These are phyloP conservation scores for Pterostichus niger DNA, from an alignment of 2,888 invertebrate genomes.

Conservation along the genomic window DNA sequence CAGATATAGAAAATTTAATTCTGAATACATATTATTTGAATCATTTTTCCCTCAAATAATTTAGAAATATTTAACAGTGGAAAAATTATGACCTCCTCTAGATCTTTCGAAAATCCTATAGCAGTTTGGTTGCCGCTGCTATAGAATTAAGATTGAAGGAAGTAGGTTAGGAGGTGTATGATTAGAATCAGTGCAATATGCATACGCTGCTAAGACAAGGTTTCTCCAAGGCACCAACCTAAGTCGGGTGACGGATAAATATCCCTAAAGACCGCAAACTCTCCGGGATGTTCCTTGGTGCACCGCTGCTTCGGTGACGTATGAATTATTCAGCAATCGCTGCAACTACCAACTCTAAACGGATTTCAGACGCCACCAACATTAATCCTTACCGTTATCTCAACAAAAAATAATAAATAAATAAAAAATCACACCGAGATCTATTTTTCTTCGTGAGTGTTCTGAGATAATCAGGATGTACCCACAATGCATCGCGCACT, in stretches of 20 bases:
- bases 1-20: too few species aligned
- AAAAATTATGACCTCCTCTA: too few species aligned
- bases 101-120: too few species aligned
- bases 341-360: constrained; percentile 13
- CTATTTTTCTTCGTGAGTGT: constrained; percentile 11
- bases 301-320: constrained; percentile 25
- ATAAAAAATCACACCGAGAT: neutral
- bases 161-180: too few species aligned
- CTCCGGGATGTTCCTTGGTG: neutral
- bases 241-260: constrained; percentile 23
- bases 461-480: neutral
- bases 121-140: too few species aligned
- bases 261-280: constrained; percentile 10
- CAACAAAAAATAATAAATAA: constrained; percentile 10
- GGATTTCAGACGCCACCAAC: constrained; percentile 14
- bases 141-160: too few species aligned
- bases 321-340: constrained; percentile 47
- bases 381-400: constrained; percentile 6
- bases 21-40: too few species aligned
- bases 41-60: too few species aligned
- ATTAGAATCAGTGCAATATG: constrained; percentile 22
- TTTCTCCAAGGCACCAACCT: neutral
- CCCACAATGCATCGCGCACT: constrained; percentile 2
- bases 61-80: too few species aligned
- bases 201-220: neutral